Evolutionary conservation across 2,888 invertebrate species (phyloP).

Genomic region (Dicranocentrus wangi): DNA sequence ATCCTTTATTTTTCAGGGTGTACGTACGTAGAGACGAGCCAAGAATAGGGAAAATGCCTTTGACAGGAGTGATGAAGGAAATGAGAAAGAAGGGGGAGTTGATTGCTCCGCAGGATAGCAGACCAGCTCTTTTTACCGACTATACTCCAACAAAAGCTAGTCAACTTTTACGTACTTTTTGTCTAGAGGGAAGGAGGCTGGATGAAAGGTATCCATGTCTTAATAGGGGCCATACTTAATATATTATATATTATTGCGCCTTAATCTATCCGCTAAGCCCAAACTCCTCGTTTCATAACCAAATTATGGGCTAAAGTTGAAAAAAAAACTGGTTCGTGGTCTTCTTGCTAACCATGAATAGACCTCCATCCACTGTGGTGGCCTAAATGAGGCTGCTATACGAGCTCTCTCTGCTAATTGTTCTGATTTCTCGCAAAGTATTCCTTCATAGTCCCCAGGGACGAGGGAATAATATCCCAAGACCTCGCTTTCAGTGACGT

Average conservation of each 20-base stretch:
- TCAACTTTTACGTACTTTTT: slow-evolving; percentile 14
- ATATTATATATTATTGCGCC: not conserved
- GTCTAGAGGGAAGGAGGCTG: not conserved
- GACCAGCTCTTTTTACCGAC: no score
- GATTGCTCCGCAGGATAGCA: slow-evolving; percentile 15
- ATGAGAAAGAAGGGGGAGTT: slow-evolving; percentile 16
- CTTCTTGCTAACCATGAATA: no score
- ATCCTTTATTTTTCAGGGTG: slow-evolving; percentile 30
- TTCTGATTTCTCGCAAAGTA: not conserved
- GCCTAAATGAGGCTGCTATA: no score
- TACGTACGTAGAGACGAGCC: not conserved
- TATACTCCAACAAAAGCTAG: not conserved
- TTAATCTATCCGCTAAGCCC: not conserved
- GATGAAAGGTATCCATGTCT: slow-evolving; percentile 18
- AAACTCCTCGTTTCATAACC: not conserved
- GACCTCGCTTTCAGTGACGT: no score
- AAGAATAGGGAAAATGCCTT: slow-evolving; percentile 28
- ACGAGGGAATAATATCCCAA: no score
- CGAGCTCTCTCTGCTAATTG: no score
- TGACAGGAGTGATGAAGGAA: slow-evolving; percentile 30
- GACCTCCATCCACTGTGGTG: no score
- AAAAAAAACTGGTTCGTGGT: not conserved
- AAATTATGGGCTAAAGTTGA: not conserved
- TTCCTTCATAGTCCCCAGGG: no score
- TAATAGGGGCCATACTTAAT: not conserved